Evolutionary conservation across 2,797 vertebrate genomes (phyloP).

Genomic region (Xyrichtys novacula): DNA sequence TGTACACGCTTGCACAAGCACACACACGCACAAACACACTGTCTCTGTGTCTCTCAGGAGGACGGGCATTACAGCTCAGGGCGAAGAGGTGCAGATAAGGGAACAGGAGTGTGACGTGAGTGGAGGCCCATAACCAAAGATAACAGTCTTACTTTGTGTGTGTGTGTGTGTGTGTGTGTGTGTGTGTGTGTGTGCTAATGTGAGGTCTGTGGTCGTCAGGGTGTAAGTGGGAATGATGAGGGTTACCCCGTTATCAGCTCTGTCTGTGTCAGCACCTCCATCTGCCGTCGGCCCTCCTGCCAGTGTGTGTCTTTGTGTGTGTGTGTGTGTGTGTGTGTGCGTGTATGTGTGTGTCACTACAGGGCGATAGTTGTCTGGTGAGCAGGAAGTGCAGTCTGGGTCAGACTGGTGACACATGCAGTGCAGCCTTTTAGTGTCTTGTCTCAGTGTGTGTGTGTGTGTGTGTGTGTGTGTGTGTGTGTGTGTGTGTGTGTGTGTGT

Average conservation of each 20-base stretch:
- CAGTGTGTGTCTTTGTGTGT: constrained; percentile 41
- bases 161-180: constrained; percentile 14
- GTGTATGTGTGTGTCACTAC: constrained; percentile 33
- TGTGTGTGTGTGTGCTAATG: constrained; percentile 34
- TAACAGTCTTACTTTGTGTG: constrained; percentile 47
- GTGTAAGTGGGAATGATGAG: constrained; percentile 77
- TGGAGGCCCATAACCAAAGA: constrained; percentile 72
- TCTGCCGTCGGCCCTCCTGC: constrained; percentile 86
- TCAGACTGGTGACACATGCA: constrained; percentile 87
- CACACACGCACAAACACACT: constrained; percentile 15
- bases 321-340: constrained; percentile 26
- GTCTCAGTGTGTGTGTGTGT: constrained; percentile 11
- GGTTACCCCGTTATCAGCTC: constrained; percentile 81
- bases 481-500: constrained; percentile 12
- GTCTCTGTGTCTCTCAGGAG: constrained; percentile 56
- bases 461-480: constrained; percentile 22
- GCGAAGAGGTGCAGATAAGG: constrained; percentile 77
- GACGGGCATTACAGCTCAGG: constrained; percentile 68
- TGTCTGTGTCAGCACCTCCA: constrained; percentile 80
- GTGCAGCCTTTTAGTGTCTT: constrained; percentile 57
- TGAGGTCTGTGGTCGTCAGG: constrained; percentile 65
- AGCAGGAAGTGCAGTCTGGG: constrained; percentile 85
- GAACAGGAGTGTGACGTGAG: constrained; percentile 78
- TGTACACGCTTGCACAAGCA: constrained; percentile 9
- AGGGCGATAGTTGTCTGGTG: constrained; percentile 77